phyloP scores from a whole-genome alignment of 2,797 vertebrate genomes.

The Psittacula derbiana region DNA sequence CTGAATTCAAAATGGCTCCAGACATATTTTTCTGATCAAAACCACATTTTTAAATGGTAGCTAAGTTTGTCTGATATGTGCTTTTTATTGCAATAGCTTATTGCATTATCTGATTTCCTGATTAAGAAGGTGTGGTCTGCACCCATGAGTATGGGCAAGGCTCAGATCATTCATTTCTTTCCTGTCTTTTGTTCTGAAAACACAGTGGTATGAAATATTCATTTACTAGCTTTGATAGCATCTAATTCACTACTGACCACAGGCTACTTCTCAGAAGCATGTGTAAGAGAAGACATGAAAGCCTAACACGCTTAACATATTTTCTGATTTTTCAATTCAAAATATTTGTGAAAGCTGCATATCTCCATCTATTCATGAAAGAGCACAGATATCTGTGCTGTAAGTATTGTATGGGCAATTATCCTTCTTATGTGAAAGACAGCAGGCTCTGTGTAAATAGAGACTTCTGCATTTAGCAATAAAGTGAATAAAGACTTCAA shows the following conservation, averaged over 20 bases:
- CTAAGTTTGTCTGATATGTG: not conserved
- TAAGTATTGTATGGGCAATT: not conserved
- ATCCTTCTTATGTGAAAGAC: not conserved
- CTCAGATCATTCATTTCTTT: not conserved
- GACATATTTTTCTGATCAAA: not conserved
- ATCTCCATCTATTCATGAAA: not conserved
- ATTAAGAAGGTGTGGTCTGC: not conserved
- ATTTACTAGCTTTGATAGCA: not conserved
- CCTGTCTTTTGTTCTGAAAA: not conserved
- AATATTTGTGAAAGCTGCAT: not conserved
- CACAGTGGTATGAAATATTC: not conserved
- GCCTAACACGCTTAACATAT: not conserved
- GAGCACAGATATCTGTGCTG: not conserved
- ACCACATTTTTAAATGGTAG: not conserved
- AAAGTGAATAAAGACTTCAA: constrained; percentile 22
- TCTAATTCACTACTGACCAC: not conserved
- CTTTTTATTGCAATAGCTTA: not conserved
- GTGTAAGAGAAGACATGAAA: not conserved
- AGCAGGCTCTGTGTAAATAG: not conserved
- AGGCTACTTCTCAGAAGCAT: not conserved
- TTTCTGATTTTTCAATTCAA: not conserved
- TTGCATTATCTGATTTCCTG: not conserved
- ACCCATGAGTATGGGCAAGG: not conserved
- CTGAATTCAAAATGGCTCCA: not conserved
- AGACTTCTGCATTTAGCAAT: constrained; percentile 11